phyloP scores from a whole-genome alignment of 2,888 invertebrate species.

The Thelaira solivaga region DNA sequence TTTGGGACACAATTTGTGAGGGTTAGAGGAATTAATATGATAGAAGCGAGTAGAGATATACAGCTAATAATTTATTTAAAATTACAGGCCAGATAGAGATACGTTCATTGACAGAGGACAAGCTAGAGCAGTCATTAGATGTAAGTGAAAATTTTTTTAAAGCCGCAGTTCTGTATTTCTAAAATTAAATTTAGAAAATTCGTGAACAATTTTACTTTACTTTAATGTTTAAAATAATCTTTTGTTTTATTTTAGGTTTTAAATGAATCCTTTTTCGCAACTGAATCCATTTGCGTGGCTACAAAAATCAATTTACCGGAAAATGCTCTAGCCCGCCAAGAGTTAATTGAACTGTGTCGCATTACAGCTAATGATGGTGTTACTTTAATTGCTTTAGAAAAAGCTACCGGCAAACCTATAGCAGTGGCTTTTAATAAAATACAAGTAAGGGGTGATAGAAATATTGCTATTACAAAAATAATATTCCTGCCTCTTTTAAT shows the following conservation, averaged over 20 bases:
- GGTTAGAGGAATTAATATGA: constrained; percentile 11
- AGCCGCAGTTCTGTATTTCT: too few species aligned
- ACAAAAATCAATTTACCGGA: constrained; percentile 80
- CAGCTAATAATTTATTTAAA: constrained; percentile 11
- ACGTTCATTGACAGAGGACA: constrained; percentile 79
- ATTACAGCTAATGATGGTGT: constrained; percentile 82
- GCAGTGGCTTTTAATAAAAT: constrained; percentile 84
- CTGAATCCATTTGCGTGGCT: constrained; percentile 81
- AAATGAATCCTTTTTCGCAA: constrained; percentile 78
- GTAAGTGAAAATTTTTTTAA: constrained; percentile 75
- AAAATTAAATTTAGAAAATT: too few species aligned
- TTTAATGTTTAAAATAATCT: background rate
- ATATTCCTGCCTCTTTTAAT: background rate
- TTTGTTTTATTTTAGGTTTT: constrained; percentile 77
- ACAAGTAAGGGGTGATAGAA: constrained; percentile 79
- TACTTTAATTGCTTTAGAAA: constrained; percentile 81
- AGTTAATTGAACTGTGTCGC: constrained; percentile 80
- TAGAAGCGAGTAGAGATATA: constrained; percentile 63
- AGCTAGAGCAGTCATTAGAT: constrained; percentile 80
- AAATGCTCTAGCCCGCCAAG: constrained; percentile 79
- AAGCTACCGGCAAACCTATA: constrained; percentile 79
- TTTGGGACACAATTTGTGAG: constrained; percentile 55
- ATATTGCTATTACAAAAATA: background rate
- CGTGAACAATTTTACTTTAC: too few species aligned
- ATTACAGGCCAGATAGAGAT: constrained; percentile 80